Conservation (phyloP, 2,797 vertebrate species). For the Microcaecilia unicolor region DNA sequence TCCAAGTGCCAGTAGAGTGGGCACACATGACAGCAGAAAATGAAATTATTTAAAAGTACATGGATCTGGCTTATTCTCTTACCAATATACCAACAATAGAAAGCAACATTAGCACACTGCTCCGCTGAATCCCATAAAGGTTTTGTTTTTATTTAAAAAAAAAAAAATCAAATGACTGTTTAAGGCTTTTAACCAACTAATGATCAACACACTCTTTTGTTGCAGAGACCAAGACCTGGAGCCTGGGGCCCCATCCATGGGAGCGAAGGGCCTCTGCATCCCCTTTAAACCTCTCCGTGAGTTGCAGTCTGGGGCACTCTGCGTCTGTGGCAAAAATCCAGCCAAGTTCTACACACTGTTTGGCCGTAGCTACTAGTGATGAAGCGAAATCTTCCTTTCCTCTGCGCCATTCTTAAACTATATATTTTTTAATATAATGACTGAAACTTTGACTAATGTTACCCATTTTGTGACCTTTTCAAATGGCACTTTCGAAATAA, state of each 20-base stretch:
- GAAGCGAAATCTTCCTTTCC: conserved; percentile 11
- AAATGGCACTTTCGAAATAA: conserved; percentile 31
- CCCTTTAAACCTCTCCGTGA: conserved; percentile 79
- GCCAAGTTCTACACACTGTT: conserved; percentile 93
- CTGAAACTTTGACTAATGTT: conserved; percentile 28
- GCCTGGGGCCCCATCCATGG: conserved; percentile 93
- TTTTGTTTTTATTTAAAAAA: no score
- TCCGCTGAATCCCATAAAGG: no score
- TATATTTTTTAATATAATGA: conserved; percentile 30
- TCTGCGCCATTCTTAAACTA: conserved; percentile 18
- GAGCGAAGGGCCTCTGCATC: conserved; percentile 94
- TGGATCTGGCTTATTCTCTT: no score
- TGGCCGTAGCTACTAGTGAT: conserved; percentile 83
- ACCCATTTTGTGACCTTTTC: conserved; percentile 52
- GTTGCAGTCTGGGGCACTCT: conserved; percentile 69
- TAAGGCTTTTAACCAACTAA: no score
- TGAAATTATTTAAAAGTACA: no score
- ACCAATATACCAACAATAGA: no score
- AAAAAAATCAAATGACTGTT: no score
- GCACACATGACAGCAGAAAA: no score
- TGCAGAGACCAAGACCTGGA: conserved; percentile 93
- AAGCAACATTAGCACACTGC: no score
- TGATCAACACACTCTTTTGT: no score
- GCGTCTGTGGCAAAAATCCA: conserved; percentile 74
- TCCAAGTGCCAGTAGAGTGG: no score